phyloP scores from a whole-genome alignment of 2,113 vertebrate genomes.

The Rhabdornis inornatus region DNA sequence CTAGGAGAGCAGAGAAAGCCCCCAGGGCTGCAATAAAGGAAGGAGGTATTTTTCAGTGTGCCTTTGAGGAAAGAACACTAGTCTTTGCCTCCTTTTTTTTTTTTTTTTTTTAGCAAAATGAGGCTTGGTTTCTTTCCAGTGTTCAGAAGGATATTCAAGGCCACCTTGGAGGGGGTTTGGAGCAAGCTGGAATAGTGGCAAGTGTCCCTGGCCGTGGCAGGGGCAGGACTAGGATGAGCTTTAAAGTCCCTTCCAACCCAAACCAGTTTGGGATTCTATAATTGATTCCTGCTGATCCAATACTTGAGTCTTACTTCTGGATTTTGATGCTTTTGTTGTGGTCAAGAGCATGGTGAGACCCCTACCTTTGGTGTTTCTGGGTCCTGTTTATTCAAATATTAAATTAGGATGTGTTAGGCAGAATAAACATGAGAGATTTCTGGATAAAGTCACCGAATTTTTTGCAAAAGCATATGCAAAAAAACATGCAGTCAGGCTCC shows the following conservation, averaged over 20 bases:
- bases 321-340: not conserved
- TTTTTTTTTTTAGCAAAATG: accelerated
- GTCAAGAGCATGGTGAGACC: not conserved
- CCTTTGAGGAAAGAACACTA: not conserved
- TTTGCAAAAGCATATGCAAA: not conserved
- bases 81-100: not conserved
- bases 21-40: not conserved
- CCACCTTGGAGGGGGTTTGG: not conserved
- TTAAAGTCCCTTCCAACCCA: not conserved
- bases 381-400: not conserved
- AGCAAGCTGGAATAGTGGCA: not conserved
- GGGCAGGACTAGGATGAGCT: accelerated
- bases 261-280: not conserved
- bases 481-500: not conserved
- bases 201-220: not conserved
- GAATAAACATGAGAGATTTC: not conserved
- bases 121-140: not conserved
- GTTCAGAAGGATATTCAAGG: not conserved
- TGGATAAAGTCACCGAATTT: not conserved
- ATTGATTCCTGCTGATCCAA: not conserved
- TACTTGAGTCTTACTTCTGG: accelerated
- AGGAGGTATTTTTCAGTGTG: not conserved
- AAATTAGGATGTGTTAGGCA: not conserved
- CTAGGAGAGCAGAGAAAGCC: not conserved
- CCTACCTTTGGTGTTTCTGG: not conserved